Conservation (phyloP, 2,888 invertebrate species). For the Callimorpha dominula region DNA sequence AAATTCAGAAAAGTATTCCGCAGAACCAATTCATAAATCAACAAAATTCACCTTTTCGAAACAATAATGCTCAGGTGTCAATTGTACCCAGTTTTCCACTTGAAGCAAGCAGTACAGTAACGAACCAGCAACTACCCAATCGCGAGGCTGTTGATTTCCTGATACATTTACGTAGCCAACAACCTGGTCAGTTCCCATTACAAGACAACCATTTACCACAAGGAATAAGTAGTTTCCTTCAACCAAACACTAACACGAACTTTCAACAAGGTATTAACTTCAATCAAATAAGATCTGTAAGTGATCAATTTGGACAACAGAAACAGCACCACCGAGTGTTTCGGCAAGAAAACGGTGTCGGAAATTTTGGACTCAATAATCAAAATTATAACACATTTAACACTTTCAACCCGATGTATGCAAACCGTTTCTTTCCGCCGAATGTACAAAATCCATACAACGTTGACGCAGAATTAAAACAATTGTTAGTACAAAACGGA, state of each 20-base stretch:
- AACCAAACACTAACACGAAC: conserved; percentile 64
- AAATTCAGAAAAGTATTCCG: conserved; percentile 67
- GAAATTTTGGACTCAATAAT: conserved; percentile 88
- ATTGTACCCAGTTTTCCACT: conserved; percentile 83
- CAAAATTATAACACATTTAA: conserved; percentile 75
- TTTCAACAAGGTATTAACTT: conserved; percentile 72
- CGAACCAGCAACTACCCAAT: conserved; percentile 86
- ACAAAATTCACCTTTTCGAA: conserved; percentile 61
- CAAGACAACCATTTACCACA: conserved; percentile 83
- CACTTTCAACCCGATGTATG: conserved; percentile 66
- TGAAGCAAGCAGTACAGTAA: conserved; percentile 67
- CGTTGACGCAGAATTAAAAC: conserved; percentile 87
- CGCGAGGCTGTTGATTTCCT: conserved; percentile 86
- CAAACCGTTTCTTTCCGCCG: conserved; percentile 68
- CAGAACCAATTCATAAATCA: conserved; percentile 67
- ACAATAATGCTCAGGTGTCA: conserved; percentile 73
- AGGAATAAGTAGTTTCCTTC: conserved; percentile 76
- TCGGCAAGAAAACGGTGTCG: conserved; percentile 87
- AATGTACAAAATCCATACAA: conserved; percentile 74
- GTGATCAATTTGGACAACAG: conserved; percentile 66
- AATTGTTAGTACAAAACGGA: conserved; percentile 89
- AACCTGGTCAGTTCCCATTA: conserved; percentile 78
- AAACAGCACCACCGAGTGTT: conserved; percentile 81
- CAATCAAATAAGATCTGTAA: conserved; percentile 67
- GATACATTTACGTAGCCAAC: conserved; percentile 78